Conservation (phyloP, 37 sponge, comb jelly and placozoan species). For the Geodia barretti region DNA sequence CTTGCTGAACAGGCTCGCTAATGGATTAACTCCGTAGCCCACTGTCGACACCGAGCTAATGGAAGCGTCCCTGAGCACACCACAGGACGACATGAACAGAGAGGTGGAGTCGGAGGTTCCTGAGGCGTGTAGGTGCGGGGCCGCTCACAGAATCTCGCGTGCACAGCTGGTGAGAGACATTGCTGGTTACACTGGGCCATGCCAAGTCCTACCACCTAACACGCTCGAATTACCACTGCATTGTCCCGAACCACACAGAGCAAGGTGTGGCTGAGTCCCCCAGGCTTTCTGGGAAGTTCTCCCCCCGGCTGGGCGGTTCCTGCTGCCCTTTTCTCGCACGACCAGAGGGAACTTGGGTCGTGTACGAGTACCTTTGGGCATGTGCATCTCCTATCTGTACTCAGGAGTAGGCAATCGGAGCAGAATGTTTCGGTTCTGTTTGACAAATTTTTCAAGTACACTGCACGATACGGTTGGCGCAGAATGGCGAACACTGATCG, state of each 20-base stretch:
- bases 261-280: constrained; percentile 40
- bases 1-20: too few species aligned
- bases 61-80: too few species aligned
- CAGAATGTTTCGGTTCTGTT: constrained; percentile 31
- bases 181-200: constrained; percentile 17
- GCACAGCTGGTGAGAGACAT: constrained; percentile 9
- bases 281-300: constrained; percentile 80
- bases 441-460: constrained; percentile 31
- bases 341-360: constrained; percentile 68
- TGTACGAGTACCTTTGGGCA: constrained; percentile 58
- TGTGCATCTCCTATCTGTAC: constrained; percentile 26
- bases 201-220: constrained; percentile 28
- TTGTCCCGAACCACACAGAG: constrained; percentile 72
- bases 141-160: constrained; percentile 49
- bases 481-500: constrained; percentile 34
- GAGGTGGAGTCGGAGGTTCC: constrained; percentile 3
- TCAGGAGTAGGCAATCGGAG: not conserved
- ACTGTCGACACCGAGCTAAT: too few species aligned
- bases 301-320: too few species aligned
- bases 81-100: too few species aligned
- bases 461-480: not conserved
- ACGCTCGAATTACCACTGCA: constrained; percentile 58
- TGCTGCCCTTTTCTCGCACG: constrained; percentile 76
- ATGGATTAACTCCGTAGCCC: too few species aligned
- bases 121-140: not conserved